Evolutionary conservation across 1,140 invertebrate genomes (phyloP).

Genomic region (Penaeus japonicus): DNA sequence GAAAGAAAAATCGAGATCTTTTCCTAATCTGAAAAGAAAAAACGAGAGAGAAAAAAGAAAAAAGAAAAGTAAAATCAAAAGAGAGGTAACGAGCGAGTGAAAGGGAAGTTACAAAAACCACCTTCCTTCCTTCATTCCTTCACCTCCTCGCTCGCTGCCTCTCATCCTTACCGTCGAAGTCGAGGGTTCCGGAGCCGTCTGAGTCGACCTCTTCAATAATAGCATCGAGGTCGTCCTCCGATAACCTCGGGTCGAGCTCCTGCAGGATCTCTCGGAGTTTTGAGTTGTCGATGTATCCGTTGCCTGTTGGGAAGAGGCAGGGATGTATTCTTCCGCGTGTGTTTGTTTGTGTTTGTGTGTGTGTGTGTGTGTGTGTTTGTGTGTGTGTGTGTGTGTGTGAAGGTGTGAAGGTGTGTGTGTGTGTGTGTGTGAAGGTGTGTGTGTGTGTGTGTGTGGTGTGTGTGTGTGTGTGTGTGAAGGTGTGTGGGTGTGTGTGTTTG

Average conservation of each 20-base stretch:
- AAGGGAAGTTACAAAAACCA: no score
- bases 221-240: conserved; percentile 85
- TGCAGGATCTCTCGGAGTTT: conserved; percentile 89
- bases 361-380: neutral
- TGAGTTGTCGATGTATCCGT: conserved; percentile 75
- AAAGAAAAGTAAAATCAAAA: no score
- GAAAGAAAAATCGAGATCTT: neutral
- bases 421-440: no score
- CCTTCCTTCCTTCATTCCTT: no score
- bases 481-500: no score
- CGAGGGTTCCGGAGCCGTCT: conserved; percentile 88
- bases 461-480: no score
- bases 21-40: no score
- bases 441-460: no score
- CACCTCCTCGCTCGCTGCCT: no score
- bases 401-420: no score
- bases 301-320: conserved; percentile 10
- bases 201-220: conserved; percentile 92
- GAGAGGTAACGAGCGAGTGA: no score
- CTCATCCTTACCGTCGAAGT: conserved; percentile 62
- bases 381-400: neutral
- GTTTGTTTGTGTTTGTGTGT: neutral
- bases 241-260: conserved; percentile 89
- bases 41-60: no score
- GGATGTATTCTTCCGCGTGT: neutral